Percentiles rank a stretch among this genome's conserved stretches.
Evolutionary conservation across 2,113 vertebrate species (phyloP).

Genomic region (Acrocephalus arundinaceus): DNA sequence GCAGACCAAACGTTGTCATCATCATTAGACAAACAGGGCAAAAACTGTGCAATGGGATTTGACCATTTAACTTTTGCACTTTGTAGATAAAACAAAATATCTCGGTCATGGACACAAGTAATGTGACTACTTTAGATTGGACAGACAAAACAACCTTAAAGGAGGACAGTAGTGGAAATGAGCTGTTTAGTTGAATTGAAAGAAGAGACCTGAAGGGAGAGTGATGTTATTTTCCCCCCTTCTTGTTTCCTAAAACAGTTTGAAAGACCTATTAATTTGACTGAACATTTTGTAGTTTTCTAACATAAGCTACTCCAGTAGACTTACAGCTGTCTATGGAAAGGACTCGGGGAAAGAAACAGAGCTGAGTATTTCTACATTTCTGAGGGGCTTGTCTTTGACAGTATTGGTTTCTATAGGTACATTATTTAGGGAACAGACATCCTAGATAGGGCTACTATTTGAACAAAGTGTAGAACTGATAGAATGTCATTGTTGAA

Average conservation of each 20-base stretch:
- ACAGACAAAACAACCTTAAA: not conserved
- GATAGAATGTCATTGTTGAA: not conserved
- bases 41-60: not conserved
- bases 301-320: not conserved
- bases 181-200: not conserved
- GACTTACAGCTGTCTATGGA: not conserved
- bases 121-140: not conserved
- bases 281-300: not conserved
- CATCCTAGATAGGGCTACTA: not conserved
- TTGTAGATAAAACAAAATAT: not conserved
- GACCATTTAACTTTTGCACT: not conserved
- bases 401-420: not conserved
- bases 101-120: not conserved
- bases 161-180: not conserved
- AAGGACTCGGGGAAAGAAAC: not conserved
- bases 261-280: not conserved
- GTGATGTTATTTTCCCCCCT: not conserved
- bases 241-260: not conserved
- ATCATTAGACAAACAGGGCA: not conserved
- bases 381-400: not conserved
- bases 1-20: not conserved
- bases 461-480: not conserved
- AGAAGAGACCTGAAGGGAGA: not conserved
- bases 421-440: fast-evolving
- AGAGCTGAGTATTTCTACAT: not conserved